These are phyloP conservation scores for Oriolus oriolus DNA, from an alignment of 2,113 vertebrate genomes.

Conservation along the genomic window DNA sequence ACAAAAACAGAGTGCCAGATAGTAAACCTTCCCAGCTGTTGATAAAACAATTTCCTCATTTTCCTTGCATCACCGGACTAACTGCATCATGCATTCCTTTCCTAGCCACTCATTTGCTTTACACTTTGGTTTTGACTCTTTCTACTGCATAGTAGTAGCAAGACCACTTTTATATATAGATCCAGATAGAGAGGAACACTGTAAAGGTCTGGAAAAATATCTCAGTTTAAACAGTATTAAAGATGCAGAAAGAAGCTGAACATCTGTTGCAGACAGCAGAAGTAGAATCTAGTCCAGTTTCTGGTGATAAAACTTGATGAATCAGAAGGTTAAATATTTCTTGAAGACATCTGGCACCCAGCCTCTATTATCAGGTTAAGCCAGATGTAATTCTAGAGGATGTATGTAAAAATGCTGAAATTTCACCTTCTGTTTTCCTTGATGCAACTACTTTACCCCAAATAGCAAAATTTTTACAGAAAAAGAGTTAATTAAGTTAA, in stretches of 20 bases:
- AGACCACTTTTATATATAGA: not conserved
- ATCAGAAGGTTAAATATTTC: not conserved
- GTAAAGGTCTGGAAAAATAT: constrained; percentile 26
- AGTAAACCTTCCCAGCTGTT: not conserved
- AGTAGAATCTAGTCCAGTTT: not conserved
- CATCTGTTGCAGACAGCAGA: not conserved
- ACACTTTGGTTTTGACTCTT: not conserved
- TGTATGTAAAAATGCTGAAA: not conserved
- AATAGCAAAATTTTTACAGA: not conserved
- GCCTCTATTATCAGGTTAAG: not conserved
- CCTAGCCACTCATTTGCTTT: not conserved
- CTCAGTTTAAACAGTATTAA: constrained; percentile 1
- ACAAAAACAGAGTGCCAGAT: not conserved
- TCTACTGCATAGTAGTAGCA: not conserved
- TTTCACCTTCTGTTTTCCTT: not conserved
- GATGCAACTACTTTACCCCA: not conserved
- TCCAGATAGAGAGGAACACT: not conserved
- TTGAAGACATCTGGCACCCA: not conserved
- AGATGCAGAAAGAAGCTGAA: constrained; percentile 1
- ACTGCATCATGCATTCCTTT: accelerated
- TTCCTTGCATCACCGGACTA: not conserved
- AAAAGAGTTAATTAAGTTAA: not conserved
- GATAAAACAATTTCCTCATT: not conserved
- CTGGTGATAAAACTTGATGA: not conserved
- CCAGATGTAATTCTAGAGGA: not conserved